Conservation (phyloP, 2,113 vertebrate species). For the Malurus elegans region DNA sequence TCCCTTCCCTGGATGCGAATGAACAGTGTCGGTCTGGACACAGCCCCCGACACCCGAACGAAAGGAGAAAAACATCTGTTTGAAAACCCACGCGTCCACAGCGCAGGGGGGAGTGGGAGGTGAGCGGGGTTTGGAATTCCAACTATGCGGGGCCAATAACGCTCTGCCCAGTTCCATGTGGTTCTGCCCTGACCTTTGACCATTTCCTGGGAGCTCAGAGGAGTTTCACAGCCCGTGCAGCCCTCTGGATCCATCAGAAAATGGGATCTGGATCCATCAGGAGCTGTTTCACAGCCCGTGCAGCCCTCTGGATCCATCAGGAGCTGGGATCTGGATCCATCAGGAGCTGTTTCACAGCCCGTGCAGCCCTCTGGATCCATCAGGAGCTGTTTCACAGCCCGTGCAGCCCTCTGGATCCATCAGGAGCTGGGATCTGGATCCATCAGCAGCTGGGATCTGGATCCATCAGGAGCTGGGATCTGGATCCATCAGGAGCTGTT, state of each 20-base stretch:
- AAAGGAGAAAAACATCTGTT: neutral
- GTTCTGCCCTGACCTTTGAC: neutral
- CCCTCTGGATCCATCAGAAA: neutral
- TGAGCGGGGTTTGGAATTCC: neutral
- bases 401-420: too few species aligned
- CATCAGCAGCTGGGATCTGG: too few species aligned
- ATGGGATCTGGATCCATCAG: neutral
- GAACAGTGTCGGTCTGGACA: neutral
- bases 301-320: neutral
- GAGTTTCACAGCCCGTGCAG: neutral
- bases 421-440: too few species aligned
- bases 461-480: too few species aligned
- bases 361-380: neutral
- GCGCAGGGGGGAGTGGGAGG: neutral
- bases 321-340: neutral
- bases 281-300: neutral
- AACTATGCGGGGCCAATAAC: neutral
- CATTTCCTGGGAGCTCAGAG: neutral
- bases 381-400: neutral
- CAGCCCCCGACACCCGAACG: neutral
- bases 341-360: neutral
- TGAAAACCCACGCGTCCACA: neutral
- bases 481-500: too few species aligned
- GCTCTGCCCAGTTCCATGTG: neutral
- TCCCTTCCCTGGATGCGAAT: conserved; percentile 11